Evolutionary conservation across 2,797 vertebrate species (phyloP).

Genomic region (Zalophus californianus): DNA sequence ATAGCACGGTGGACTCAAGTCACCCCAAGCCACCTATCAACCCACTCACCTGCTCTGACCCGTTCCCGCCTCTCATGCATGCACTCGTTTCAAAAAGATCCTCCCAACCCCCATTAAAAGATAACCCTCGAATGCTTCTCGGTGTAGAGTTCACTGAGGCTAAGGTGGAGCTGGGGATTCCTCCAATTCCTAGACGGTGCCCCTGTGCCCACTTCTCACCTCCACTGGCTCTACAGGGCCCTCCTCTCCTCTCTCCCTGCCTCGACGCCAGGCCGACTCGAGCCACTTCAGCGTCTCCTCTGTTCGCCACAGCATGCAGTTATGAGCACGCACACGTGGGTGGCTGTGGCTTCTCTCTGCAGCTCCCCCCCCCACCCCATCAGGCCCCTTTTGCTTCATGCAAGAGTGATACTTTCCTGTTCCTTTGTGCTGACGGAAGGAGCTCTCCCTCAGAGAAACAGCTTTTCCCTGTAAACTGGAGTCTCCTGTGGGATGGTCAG

Average conservation of each 20-base stretch:
- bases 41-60: conserved; percentile 12
- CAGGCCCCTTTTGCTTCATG: not conserved
- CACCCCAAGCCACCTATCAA: not conserved
- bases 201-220: not conserved
- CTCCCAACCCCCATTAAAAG: not conserved
- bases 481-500: not conserved
- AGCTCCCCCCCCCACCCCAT: not conserved
- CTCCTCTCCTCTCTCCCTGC: not conserved
- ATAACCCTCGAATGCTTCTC: not conserved
- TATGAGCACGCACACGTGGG: rapidly evolving
- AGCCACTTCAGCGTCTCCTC: not conserved
- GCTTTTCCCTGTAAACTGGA: not conserved
- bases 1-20: not conserved
- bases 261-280: not conserved
- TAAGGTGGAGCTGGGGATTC: not conserved
- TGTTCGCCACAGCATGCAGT: rapidly evolving
- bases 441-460: not conserved
- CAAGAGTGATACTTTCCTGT: not conserved
- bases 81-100: not conserved
- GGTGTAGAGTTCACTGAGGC: not conserved
- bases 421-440: conserved; percentile 46
- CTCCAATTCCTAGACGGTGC: not conserved
- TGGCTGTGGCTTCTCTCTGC: not conserved
- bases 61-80: not conserved
- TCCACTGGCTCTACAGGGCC: not conserved